Percentiles rank a stretch among this genome's conserved stretches.
Evolutionary conservation across 2,113 vertebrate species (phyloP).

Genomic region (Carettochelys insculpta): DNA sequence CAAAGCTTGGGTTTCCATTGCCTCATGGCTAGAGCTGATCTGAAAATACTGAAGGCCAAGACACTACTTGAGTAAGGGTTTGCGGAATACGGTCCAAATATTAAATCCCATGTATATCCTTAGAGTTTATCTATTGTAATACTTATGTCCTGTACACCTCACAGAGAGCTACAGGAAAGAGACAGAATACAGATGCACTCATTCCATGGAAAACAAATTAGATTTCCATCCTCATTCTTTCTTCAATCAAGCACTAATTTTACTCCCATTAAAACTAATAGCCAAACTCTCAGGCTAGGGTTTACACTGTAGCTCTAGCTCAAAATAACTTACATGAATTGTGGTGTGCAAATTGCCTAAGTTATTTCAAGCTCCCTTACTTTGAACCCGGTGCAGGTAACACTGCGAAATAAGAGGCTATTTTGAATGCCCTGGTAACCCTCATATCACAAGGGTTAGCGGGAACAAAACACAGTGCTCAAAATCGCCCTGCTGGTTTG

Average conservation of each 20-base stretch:
- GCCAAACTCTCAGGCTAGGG: not conserved
- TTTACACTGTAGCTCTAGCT: no score
- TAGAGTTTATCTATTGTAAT: not conserved
- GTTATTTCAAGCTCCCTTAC: no score
- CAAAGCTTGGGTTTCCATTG: slow-evolving; percentile 17
- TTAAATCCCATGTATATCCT: not conserved
- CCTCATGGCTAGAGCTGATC: slow-evolving; percentile 47
- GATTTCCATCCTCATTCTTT: not conserved
- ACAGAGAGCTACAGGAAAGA: not conserved
- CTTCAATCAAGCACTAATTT: not conserved
- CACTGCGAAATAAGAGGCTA: no score
- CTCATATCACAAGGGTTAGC: no score
- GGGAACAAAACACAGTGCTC: no score
- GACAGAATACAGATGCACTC: not conserved
- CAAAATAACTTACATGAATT: no score
- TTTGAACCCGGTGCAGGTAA: no score
- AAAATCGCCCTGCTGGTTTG: no score
- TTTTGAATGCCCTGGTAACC: no score
- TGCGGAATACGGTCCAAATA: not conserved
- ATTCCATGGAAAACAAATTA: not conserved
- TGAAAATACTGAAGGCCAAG: slow-evolving; percentile 6
- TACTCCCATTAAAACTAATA: not conserved
- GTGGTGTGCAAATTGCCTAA: no score
- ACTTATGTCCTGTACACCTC: not conserved
- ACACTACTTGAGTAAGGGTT: not conserved